Evolutionary conservation across 2,113 vertebrate genomes (phyloP).

Genomic region (Thalassarche chlororhynchos): DNA sequence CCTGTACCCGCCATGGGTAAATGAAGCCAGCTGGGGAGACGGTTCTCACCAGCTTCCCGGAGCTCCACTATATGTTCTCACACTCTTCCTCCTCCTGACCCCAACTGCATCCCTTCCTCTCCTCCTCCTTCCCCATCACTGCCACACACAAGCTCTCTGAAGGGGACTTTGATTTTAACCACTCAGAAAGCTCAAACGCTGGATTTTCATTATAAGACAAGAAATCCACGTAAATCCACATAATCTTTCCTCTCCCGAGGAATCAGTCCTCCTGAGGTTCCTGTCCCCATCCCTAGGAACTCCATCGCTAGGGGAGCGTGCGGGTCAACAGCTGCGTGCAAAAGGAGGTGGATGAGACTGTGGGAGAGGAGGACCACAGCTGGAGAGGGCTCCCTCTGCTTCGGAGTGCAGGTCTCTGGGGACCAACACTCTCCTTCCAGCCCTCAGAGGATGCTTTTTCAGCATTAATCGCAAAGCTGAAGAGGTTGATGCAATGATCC

Average conservation of each 20-base stretch:
- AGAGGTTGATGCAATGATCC: conserved; percentile 30
- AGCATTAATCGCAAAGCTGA: neutral
- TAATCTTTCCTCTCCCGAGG: neutral
- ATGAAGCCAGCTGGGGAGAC: neutral
- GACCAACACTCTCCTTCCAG: neutral
- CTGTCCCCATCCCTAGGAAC: neutral
- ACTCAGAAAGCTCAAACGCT: neutral
- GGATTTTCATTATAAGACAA: neutral
- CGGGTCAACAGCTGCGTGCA: fast-evolving
- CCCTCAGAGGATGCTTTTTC: conserved; percentile 6
- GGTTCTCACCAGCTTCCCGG: neutral
- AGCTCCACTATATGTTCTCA: neutral
- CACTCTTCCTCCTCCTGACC: neutral
- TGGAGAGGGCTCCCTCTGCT: neutral
- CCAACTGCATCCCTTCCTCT: neutral
- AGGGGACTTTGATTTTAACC: neutral
- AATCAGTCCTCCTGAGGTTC: neutral
- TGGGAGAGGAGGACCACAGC: neutral
- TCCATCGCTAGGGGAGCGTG: neutral
- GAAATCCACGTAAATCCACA: neutral
- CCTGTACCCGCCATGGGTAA: neutral
- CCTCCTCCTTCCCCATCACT: neutral
- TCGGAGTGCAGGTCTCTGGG: neutral
- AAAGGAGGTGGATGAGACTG: neutral
- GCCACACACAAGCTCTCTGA: neutral